Base-by-base conservation (phyloP, 2,888 invertebrate species). In the Apamea crenata region DNA sequence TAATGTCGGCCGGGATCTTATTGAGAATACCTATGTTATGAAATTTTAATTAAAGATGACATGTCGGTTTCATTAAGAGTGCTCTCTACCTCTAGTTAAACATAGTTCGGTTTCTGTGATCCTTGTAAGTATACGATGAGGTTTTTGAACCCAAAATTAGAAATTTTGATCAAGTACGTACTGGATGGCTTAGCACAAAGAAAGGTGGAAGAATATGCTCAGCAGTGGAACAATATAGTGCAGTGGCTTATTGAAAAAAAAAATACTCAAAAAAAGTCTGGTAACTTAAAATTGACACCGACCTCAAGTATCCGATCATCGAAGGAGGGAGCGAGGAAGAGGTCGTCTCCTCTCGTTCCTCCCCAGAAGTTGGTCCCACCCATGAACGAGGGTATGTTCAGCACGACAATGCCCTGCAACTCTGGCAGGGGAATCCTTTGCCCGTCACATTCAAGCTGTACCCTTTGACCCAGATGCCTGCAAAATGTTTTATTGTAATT, bases 361-460 rank as follows among this genome's bases (percentile, higher is more conserved):
- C 99, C 99, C 99, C 99, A 99, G 95, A 99, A 99, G 95, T 99
- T 99, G 53, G 99, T 99, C 69, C 99, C 99, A 10, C 99, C 99
- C 98, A 99, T 99, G 95, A 99, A 99, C 91, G 99, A 99, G 84
- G 92, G 97, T 94, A 99, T 99, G 96, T 99, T 99, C 40, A 99
- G 97, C 59, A 99, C 99, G 44, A 99, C 99, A 91, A 99, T 99
- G 65, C 99, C 99, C 95, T 99, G 99, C 50, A 99, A 96, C 84
- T 99, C 99, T 0, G 99, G 99, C 65, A 99, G 96, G 0, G 99
- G 99, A 89, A 99, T 99, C 87, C 99, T 97, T 93, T 99, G 99
- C 0, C 99, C 99, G 93, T 99, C 99, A 93, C 99, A 99, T 95
- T 99, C 99, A 40, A 99, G 94, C 89, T 99, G 99, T 0, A 99